phyloP scores from a whole-genome alignment of 1,140 invertebrate genomes.

The Drosophila aff. region DNA sequence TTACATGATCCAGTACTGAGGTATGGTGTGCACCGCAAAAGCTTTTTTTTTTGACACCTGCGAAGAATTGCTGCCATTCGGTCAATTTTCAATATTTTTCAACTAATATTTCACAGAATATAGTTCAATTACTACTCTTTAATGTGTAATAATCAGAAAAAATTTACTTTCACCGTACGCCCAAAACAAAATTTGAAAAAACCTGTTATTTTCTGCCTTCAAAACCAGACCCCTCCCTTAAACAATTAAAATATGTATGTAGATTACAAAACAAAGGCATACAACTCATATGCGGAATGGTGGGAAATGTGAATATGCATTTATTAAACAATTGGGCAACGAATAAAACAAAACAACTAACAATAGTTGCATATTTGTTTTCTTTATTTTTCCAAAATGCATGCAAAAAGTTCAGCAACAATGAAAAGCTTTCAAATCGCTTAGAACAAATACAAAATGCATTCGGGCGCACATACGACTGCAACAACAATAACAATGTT shows the following conservation, averaged over 20 bases:
- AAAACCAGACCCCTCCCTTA: too few relatives aligned
- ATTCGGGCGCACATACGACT: conserved; percentile 36
- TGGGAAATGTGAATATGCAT: conserved; percentile 2
- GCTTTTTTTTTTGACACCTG: too few relatives aligned
- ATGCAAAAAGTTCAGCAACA: conserved; percentile 32
- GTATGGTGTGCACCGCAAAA: too few relatives aligned
- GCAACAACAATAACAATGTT: conserved; percentile 30
- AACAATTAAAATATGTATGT: neutral
- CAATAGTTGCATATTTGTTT: conserved; percentile 10
- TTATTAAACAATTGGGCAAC: conserved; percentile 42
- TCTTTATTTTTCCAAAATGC: conserved; percentile 26
- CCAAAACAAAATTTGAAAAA: too few relatives aligned
- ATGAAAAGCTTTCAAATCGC: conserved; percentile 63
- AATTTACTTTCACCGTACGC: too few relatives aligned
- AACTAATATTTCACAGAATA: too few relatives aligned
- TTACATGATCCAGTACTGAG: too few relatives aligned
- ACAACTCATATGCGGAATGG: neutral
- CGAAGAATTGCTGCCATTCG: too few relatives aligned
- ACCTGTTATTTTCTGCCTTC: too few relatives aligned
- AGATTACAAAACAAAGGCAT: conserved; percentile 12
- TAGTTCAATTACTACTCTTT: too few relatives aligned
- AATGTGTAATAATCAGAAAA: too few relatives aligned
- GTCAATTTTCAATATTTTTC: too few relatives aligned
- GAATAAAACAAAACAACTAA: conserved; percentile 46
- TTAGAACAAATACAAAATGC: conserved; percentile 55